Conservation (phyloP, 2,113 vertebrate species). For the Cacatua alba region DNA sequence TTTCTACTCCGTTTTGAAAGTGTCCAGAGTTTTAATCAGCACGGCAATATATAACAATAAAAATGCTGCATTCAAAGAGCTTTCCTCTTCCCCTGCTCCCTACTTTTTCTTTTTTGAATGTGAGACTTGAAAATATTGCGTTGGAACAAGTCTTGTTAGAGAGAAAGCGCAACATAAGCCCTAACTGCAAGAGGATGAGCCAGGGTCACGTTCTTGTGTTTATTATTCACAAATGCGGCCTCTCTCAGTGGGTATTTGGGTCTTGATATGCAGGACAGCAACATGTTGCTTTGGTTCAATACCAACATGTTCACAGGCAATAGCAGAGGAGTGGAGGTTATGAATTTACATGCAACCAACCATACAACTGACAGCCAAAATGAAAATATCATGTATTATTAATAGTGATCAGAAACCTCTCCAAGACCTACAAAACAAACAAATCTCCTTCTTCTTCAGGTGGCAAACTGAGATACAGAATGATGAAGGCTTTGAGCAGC, state of each 20-base stretch:
- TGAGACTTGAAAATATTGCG: neutral
- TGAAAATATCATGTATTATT: neutral
- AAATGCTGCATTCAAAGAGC: neutral
- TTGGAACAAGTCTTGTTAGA: neutral
- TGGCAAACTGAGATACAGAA: neutral
- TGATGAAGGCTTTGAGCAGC: neutral
- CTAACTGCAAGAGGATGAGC: neutral
- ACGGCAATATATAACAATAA: neutral
- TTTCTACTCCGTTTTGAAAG: neutral
- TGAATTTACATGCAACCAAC: neutral
- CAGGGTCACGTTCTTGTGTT: neutral
- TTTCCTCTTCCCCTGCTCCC: neutral
- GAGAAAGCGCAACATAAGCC: neutral
- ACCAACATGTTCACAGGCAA: neutral
- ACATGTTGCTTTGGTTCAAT: neutral
- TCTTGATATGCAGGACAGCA: neutral
- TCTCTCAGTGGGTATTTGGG: neutral
- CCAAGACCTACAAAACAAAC: neutral
- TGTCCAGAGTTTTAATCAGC: neutral
- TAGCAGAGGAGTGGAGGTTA: neutral
- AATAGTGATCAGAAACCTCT: neutral
- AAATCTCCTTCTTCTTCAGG: neutral
- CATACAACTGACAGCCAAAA: neutral
- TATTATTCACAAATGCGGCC: neutral
- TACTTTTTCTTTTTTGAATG: neutral